A percentile compares a stretch with the other conserved stretches of the same genome.
Conservation (phyloP, 2,113 vertebrate species). For the Acrocephalus kingi region DNA sequence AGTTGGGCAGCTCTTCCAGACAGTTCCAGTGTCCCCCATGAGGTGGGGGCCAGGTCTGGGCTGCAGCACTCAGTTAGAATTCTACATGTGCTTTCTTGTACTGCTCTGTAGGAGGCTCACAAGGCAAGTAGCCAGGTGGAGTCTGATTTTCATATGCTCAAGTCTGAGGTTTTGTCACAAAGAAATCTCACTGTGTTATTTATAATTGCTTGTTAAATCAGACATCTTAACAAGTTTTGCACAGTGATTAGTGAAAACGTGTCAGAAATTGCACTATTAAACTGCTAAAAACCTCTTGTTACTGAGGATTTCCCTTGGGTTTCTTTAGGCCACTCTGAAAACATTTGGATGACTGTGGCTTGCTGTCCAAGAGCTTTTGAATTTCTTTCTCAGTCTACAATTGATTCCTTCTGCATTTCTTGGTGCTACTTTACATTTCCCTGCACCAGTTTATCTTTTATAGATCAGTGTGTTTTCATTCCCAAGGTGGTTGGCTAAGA, state of each 20-base stretch:
- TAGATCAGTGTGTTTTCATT: not conserved
- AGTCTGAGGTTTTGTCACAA: not conserved
- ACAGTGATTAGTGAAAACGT: not conserved
- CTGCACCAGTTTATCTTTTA: not conserved
- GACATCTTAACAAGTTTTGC: not conserved
- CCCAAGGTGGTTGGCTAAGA: not conserved
- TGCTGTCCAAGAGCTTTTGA: not conserved
- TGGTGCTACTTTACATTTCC: not conserved
- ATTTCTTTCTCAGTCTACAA: not conserved
- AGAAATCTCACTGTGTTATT: not conserved
- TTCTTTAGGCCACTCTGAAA: not conserved
- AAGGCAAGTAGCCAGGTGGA: not conserved
- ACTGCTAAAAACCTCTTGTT: not conserved
- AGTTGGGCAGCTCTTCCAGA: not conserved
- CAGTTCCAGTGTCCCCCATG: not conserved
- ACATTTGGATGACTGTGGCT: not conserved
- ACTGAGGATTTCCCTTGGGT: not conserved
- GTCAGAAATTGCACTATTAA: not conserved
- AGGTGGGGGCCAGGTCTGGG: not conserved
- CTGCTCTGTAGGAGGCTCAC: not conserved
- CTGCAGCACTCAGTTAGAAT: not conserved
- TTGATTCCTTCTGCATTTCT: not conserved
- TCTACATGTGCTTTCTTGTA: fast-evolving
- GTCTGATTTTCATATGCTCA: not conserved
- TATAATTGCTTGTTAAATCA: not conserved